phyloP scores from a whole-genome alignment of 2,797 vertebrate genomes.

The Euthynnus affinis region DNA sequence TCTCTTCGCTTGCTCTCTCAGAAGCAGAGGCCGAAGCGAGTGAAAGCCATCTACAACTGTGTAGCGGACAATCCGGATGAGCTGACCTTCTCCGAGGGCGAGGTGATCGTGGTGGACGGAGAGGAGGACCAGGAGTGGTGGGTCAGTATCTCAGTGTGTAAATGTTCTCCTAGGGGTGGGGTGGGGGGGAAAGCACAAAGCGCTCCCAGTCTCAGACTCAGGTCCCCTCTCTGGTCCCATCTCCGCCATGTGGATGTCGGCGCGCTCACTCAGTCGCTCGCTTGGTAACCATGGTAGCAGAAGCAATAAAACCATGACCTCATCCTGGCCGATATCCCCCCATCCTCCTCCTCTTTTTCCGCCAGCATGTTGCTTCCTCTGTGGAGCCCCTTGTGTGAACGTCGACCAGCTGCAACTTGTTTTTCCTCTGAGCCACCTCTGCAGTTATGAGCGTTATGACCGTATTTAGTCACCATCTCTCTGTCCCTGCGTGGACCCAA shows the following conservation, averaged over 20 bases:
- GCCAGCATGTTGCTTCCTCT: slow-evolving; percentile 74
- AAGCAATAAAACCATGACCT: slow-evolving; percentile 77
- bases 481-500: slow-evolving; percentile 35
- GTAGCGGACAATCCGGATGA: slow-evolving; percentile 97
- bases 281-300: slow-evolving; percentile 62
- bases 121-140: slow-evolving; percentile 99
- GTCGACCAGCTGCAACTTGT: slow-evolving; percentile 79
- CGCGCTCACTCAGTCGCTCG: slow-evolving; percentile 1
- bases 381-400: slow-evolving; percentile 71
- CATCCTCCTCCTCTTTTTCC: slow-evolving; percentile 49
- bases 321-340: slow-evolving; percentile 57
- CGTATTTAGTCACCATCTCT: slow-evolving; percentile 71
- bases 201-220: background rate
- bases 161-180: slow-evolving; percentile 10
- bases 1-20: slow-evolving; percentile 61
- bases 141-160: slow-evolving; percentile 88
- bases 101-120: slow-evolving; percentile 97
- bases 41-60: slow-evolving; percentile 98
- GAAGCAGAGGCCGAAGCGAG: slow-evolving; percentile 95
- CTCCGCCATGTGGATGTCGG: slow-evolving; percentile 39
- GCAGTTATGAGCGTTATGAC: slow-evolving; percentile 74
- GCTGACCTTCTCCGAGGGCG: slow-evolving; percentile 97
- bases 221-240: slow-evolving; percentile 14
- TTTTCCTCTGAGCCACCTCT: slow-evolving; percentile 68
- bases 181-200: slow-evolving; percentile 22